Percentiles rank a stretch among this genome's conserved stretches.
These are phyloP conservation scores for Callosobruchus maculatus DNA, from an alignment of 2,888 invertebrate species.

Conservation along the genomic window DNA sequence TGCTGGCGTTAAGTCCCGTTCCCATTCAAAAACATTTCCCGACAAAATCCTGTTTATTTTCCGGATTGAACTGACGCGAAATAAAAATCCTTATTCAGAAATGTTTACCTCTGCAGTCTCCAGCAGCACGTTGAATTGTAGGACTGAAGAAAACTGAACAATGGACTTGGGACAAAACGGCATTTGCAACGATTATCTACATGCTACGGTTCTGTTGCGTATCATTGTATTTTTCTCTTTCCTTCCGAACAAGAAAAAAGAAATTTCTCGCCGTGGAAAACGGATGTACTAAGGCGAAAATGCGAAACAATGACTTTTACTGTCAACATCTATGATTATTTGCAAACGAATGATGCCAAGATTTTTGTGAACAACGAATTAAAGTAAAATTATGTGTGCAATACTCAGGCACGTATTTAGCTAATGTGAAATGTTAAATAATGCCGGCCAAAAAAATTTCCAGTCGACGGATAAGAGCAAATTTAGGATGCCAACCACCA, in stretches of 20 bases:
- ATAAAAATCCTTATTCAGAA: not conserved
- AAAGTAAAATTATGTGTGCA: too few species aligned
- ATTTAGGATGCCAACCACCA: too few species aligned
- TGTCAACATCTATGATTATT: too few species aligned
- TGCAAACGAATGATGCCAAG: too few species aligned
- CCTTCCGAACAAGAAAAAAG: not conserved
- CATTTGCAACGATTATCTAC: not conserved
- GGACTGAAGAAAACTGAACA: not conserved
- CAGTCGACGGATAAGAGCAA: too few species aligned
- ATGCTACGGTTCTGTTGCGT: not conserved
- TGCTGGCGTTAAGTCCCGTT: not conserved
- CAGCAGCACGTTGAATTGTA: not conserved
- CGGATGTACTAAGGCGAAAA: not conserved
- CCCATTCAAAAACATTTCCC: not conserved
- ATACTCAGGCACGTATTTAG: too few species aligned
- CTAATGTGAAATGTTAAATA: too few species aligned
- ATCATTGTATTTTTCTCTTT: not conserved
- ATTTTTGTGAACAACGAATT: too few species aligned
- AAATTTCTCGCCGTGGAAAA: not conserved
- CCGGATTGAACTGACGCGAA: not conserved
- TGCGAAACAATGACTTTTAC: too few species aligned
- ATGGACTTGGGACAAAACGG: not conserved
- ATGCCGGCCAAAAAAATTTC: too few species aligned
- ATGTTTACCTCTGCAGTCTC: not conserved
- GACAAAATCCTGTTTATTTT: not conserved